Base-by-base conservation (phyloP, 2,888 invertebrate species). In the Cephus runcator region DNA sequence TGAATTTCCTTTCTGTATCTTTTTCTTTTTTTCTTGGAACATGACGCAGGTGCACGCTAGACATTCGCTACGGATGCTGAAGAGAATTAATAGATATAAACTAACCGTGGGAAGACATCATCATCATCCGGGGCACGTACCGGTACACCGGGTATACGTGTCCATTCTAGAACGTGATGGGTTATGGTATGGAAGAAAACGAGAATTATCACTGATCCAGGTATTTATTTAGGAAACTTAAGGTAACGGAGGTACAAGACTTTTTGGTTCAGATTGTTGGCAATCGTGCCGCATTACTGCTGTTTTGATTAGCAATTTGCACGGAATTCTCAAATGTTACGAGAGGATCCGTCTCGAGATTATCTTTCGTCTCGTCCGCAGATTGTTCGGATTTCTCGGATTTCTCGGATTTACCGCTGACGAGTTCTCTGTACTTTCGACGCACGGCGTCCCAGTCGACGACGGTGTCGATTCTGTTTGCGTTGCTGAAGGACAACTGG, bases 361-460 rank as follows among this genome's bases (percentile, higher is more conserved):
- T 80, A 73, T 89, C 88, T 73, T 88, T 87, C 11, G 73, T 78
- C 71, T 85, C 85, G 11, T 90, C 88, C 23, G 76, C 30, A 15
- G 79, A 82, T 77, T 88, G 88, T 80, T 95, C 95, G 80, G 94
- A 93, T 34, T 92, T 92, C 11, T 35, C 35, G 3, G 12, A 35
- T 0, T 88, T 88, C 80, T 95, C 95, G 80, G 94, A 93, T 34
- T 92, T 92, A 76, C 92, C 93, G 30, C 95, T 95, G 82, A 95
- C 93, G 12, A 97, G 92, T 0, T 96, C 95, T 33, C 97, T 93
- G 90, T 98, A 98, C 90, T 97, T 97, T 92, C 96, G 96, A 34
- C 97, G 96, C 79, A 98, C 97, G 3, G 95, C 93, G 87, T 97
- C 97, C 98, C 98, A 98, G 90, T 98, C 97, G 2, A 97, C 96